Evolutionary conservation across 2,888 invertebrate species (phyloP).

Genomic region (Sussaba pulchella): DNA sequence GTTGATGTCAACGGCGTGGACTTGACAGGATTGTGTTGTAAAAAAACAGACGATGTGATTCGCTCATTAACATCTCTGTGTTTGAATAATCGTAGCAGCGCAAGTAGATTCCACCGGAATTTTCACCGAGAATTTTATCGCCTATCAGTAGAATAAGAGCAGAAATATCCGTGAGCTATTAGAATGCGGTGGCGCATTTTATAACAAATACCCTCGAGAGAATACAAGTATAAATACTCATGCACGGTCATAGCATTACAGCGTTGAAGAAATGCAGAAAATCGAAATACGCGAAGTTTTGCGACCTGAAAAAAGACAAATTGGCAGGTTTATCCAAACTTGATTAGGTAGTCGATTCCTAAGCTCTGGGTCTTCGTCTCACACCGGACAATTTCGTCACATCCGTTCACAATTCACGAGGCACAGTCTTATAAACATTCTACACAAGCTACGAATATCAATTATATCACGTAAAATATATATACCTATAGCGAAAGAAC

Average conservation of each 20-base stretch:
- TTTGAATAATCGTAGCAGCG: background rate
- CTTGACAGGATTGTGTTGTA: too few relatives aligned
- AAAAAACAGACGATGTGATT: too few relatives aligned
- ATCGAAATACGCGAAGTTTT: slow-evolving; percentile 21
- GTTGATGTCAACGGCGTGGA: too few relatives aligned
- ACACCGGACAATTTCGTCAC: too few relatives aligned
- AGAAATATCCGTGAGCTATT: background rate
- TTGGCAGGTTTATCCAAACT: slow-evolving; percentile 3
- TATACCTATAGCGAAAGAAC: slow-evolving; percentile 33
- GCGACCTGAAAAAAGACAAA: slow-evolving; percentile 28
- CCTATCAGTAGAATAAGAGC: slow-evolving; percentile 6
- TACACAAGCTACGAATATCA: background rate
- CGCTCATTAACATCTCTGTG: too few relatives aligned
- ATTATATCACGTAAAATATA: slow-evolving; percentile 17
- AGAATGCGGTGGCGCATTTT: slow-evolving; percentile 54
- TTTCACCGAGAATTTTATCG: slow-evolving; percentile 46
- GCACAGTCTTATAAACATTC: background rate
- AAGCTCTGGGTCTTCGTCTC: background rate
- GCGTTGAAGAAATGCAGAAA: background rate
- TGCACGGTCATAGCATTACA: background rate
- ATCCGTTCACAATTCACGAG: background rate
- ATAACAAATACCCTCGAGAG: slow-evolving; percentile 43
- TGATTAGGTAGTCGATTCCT: too few relatives aligned
- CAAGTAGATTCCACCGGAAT: slow-evolving; percentile 1
- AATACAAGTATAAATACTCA: slow-evolving; percentile 15